phyloP scores from a whole-genome alignment of 2,113 vertebrate genomes.

The Lichenostomus cassidix region DNA sequence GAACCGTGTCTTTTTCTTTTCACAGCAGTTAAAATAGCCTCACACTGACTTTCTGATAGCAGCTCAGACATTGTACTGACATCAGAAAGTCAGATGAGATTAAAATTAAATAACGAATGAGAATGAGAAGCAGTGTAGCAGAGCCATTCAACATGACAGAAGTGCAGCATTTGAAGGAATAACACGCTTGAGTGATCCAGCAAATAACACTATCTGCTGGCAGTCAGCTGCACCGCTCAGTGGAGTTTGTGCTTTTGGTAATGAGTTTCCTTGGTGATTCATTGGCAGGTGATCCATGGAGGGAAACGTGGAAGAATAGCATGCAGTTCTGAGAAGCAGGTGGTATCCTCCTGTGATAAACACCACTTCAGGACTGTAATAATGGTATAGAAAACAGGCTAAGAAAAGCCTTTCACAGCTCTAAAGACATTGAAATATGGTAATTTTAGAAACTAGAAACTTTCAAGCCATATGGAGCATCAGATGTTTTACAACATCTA shows the following conservation, averaged over 20 bases:
- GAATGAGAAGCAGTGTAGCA: not conserved
- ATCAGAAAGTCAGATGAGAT: constrained; percentile 3
- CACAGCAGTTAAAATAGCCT: not conserved
- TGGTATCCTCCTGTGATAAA: not conserved
- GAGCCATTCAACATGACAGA: not conserved
- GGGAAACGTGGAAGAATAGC: not conserved
- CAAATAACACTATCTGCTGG: not conserved
- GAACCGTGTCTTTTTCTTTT: not conserved
- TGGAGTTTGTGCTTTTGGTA: not conserved
- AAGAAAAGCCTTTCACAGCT: not conserved
- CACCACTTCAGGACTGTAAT: not conserved
- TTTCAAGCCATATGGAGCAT: not conserved
- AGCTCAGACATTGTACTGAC: not conserved
- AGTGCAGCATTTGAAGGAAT: not conserved
- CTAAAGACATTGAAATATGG: not conserved
- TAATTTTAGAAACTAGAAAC: not conserved
- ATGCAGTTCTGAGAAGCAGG: not conserved
- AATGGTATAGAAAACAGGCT: not conserved
- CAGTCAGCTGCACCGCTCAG: not conserved
- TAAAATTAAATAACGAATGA: constrained; percentile 17
- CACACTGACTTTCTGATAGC: not conserved
- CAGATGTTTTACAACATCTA: not conserved
- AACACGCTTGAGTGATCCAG: not conserved
- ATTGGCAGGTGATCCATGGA: constrained; percentile 19
- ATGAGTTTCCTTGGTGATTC: constrained; percentile 42